These are phyloP conservation scores for Elachura formosa DNA, from an alignment of 2,113 vertebrate species.

Conservation along the genomic window DNA sequence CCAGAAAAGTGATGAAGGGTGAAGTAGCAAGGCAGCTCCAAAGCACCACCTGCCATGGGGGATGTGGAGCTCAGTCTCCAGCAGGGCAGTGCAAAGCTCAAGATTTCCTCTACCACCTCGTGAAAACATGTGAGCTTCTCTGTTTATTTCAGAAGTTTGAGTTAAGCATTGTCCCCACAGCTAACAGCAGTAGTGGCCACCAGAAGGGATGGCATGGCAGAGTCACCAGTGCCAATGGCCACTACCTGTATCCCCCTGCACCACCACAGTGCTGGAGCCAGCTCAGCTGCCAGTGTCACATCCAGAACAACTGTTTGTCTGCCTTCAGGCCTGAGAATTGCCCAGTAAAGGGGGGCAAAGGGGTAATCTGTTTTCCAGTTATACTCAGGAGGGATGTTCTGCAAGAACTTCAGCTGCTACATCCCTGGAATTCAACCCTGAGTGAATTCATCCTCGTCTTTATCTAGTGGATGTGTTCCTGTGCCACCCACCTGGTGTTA, in stretches of 20 bases:
- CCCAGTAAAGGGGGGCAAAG: neutral
- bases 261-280: fast-evolving
- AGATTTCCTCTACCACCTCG: neutral
- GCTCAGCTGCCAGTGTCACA: neutral
- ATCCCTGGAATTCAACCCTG: neutral
- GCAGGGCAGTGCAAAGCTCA: neutral
- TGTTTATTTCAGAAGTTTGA: neutral
- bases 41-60: neutral
- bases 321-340: neutral
- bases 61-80: neutral
- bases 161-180: neutral
- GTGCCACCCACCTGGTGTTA: neutral
- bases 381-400: neutral
- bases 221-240: neutral
- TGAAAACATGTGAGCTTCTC: neutral
- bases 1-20: neutral
- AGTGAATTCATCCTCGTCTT: neutral
- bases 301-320: neutral
- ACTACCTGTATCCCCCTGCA: neutral
- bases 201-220: neutral
- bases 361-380: neutral
- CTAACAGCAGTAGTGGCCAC: neutral
- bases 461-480: neutral
- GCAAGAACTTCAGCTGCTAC: neutral
- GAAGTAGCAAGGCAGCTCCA: neutral